phyloP scores from a whole-genome alignment of 37 sponge, comb jelly and placozoan species.

The Aplysina aerophoba region DNA sequence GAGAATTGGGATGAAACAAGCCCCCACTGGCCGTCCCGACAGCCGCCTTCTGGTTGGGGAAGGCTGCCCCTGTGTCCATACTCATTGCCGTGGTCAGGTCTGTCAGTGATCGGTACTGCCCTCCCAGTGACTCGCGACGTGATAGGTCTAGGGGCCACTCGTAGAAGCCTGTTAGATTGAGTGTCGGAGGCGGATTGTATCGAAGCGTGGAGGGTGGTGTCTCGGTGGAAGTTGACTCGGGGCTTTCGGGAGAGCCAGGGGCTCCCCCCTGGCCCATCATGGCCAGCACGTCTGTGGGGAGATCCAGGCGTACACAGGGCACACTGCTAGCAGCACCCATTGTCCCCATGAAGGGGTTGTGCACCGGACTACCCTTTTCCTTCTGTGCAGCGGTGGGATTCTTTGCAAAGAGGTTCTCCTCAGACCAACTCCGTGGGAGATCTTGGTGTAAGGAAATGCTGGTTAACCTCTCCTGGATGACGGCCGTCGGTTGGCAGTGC shows the following conservation, averaged over 20 bases:
- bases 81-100: constrained; percentile 53
- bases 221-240: constrained; percentile 71
- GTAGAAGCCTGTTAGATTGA: constrained; percentile 54
- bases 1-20: constrained; percentile 65
- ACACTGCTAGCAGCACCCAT: constrained; percentile 79
- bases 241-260: constrained; percentile 54
- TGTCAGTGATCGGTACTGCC: constrained; percentile 74
- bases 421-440: constrained; percentile 73
- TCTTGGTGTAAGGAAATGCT: constrained; percentile 36
- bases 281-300: constrained; percentile 5
- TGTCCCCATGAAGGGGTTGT: constrained; percentile 87
- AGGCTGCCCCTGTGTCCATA: background rate
- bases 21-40: no score
- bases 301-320: constrained; percentile 79
- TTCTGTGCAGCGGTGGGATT: constrained; percentile 34
- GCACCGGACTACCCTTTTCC: constrained; percentile 50
- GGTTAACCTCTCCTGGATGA: constrained; percentile 69
- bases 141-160: constrained; percentile 67
- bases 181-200: constrained; percentile 45
- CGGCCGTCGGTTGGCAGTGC: constrained; percentile 33
- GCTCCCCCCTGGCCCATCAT: constrained; percentile 27
- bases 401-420: constrained; percentile 71
- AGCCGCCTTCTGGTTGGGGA: constrained; percentile 11
- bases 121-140: constrained; percentile 46
- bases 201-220: constrained; percentile 77